phyloP scores from a whole-genome alignment of 2,113 vertebrate genomes.

The Ailuropoda melanoleuca region DNA sequence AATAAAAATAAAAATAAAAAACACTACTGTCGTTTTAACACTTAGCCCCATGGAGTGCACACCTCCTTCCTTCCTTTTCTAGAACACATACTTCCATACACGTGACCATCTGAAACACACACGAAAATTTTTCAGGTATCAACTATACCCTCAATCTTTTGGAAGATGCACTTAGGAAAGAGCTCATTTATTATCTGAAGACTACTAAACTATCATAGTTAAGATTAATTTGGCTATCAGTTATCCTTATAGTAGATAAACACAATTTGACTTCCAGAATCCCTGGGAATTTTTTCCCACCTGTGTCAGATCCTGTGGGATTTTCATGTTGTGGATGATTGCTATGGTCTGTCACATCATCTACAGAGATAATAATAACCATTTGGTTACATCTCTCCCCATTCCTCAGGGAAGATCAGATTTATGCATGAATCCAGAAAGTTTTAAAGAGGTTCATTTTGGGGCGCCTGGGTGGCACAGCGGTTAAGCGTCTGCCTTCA shows the following conservation, averaged over 20 bases:
- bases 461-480: too few species aligned
- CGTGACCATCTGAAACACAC: not conserved
- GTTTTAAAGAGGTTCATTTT: not conserved
- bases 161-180: not conserved
- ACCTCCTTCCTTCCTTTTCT: not conserved
- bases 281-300: not conserved
- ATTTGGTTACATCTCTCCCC: not conserved
- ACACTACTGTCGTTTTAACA: not conserved
- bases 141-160: not conserved
- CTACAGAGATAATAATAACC: not conserved
- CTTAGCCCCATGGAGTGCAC: not conserved
- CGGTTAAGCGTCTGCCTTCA: too few species aligned
- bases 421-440: not conserved
- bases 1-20: not conserved
- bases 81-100: slow-evolving; percentile 22
- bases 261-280: not conserved
- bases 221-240: slow-evolving; percentile 11
- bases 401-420: not conserved
- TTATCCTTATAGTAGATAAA: not conserved
- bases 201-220: not conserved
- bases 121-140: not conserved
- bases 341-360: not conserved
- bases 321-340: not conserved
- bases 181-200: not conserved
- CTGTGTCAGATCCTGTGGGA: not conserved